Evolutionary conservation across 2,888 invertebrate species (phyloP).

Genomic region (Pristionchus exspectatus): DNA sequence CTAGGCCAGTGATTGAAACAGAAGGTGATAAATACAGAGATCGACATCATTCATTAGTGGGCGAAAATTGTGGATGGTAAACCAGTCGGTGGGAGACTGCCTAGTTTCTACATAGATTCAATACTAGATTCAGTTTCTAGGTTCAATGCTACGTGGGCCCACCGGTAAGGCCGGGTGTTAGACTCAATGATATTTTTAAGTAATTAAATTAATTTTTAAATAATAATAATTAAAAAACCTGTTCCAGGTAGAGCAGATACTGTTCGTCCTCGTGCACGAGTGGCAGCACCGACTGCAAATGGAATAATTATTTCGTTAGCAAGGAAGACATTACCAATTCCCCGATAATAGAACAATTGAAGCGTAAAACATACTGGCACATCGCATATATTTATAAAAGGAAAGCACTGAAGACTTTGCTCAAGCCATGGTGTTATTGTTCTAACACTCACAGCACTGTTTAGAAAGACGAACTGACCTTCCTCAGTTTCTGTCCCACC

Average conservation of each 20-base stretch:
- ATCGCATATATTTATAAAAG: too few species aligned
- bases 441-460: background rate
- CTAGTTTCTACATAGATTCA: background rate
- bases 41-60: too few species aligned
- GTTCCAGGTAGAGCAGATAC: slow-evolving; percentile 63
- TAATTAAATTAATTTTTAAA: background rate
- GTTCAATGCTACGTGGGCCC: background rate
- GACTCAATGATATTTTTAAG: background rate
- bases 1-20: too few species aligned
- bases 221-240: background rate
- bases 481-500: background rate
- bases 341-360: too few species aligned
- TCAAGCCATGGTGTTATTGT: background rate
- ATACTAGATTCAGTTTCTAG: background rate
- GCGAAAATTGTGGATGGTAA: too few species aligned
- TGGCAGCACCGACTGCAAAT: slow-evolving; percentile 59
- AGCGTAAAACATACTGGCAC: too few species aligned
- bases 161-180: too few species aligned
- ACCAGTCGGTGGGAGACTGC: background rate
- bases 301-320: too few species aligned
- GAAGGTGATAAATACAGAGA: too few species aligned
- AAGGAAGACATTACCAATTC: too few species aligned
- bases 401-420: too few species aligned
- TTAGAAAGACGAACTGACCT: background rate
- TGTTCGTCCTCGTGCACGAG: slow-evolving; percentile 61